Percentiles rank a stretch among this genome's conserved stretches.
Conservation (phyloP, 2,797 vertebrate species). For the Denticeps clupeoides region DNA sequence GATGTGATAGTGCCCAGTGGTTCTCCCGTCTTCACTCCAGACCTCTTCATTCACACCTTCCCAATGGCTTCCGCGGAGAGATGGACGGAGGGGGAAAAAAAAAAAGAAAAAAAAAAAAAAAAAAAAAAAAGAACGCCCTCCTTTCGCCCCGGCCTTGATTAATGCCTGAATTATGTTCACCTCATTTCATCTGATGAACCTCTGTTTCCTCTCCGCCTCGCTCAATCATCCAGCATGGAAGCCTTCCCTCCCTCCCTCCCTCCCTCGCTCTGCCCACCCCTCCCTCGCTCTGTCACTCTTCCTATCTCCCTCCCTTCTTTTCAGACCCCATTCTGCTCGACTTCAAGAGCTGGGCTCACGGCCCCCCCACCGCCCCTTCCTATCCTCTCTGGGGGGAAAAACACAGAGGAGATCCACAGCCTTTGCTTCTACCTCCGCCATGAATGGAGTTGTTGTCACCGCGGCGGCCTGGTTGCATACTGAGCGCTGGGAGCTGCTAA, state of each 20-base stretch:
- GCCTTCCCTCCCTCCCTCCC: slow-evolving; percentile 46
- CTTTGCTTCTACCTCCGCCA: slow-evolving; percentile 57
- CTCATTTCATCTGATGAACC: slow-evolving; percentile 77
- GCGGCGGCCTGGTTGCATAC: slow-evolving; percentile 67
- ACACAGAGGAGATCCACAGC: slow-evolving; percentile 62
- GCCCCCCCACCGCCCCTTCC: slow-evolving; percentile 20
- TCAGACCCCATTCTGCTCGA: slow-evolving; percentile 24
- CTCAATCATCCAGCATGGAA: slow-evolving; percentile 70
- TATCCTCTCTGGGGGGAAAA: slow-evolving; percentile 19
- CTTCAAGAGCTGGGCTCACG: slow-evolving; percentile 25
- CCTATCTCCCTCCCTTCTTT: slow-evolving; percentile 16
- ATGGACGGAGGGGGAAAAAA: neutral
- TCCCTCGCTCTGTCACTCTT: slow-evolving; percentile 3
- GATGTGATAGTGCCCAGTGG: slow-evolving; percentile 54
- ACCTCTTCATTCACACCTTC: slow-evolving; percentile 71
- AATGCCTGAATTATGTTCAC: slow-evolving; percentile 79
- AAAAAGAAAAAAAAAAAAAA: neutral
- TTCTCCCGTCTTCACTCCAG: slow-evolving; percentile 52
- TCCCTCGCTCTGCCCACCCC: slow-evolving; percentile 21
- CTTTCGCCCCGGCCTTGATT: slow-evolving; percentile 70
- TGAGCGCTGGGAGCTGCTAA: slow-evolving; percentile 58
- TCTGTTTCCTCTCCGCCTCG: slow-evolving; percentile 72
- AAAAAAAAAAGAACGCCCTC: slow-evolving; percentile 51
- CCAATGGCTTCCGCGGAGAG: slow-evolving; percentile 50
- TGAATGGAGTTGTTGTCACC: slow-evolving; percentile 69